Base-by-base conservation (phyloP, 2,113 vertebrate species). In the Xenotilapia longispinis region DNA sequence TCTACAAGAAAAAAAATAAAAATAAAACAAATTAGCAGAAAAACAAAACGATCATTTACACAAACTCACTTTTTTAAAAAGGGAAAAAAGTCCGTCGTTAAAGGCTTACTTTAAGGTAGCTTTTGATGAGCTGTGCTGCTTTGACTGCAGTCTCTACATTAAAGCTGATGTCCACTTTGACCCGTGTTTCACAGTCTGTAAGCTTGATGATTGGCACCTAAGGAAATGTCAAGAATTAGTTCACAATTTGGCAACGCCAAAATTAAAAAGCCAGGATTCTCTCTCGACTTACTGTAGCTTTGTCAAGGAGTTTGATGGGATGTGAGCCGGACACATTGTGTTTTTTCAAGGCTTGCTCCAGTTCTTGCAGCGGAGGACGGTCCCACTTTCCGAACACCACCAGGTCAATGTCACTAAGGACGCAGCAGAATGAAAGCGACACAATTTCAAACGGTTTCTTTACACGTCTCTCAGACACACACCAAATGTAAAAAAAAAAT, bases 151-250 rank as follows among this genome's bases (percentile, higher is more conserved):
- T 99, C 96, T 99, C 98, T 84, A 99, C 97, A 85, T 99, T 99
- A 93, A 99, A 99, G 96, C 98, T 99, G 95, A 99, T 99, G 95
- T 99, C 98, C 31, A 99, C 98, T 96, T 99, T 99, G 31, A 99
- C 98, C 86, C 98, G 97, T 0, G 98, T 99, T 95, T 99, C 97
- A 94, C 97, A 97, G 94, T 99, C 98, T n/a, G 98, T 99, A 53
- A 99, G 97, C 91, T 99, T 99, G 91, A 99, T 99, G 93, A 99
- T 99, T 70, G 98, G 98, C 91, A 99, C 98, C 98, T 99, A 91
- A 47, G 45, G 45, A 85, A n/a, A 81, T 23, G 17, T 47, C 26
- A 55, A 28, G 65, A 10, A 45, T 42, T 10, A n/a, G 10, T 23
- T 51, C 23, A 78, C 40, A 17, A 51, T 55, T 81, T 13, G 15